phyloP scores from a whole-genome alignment of 2,113 vertebrate species.

The Girardinichthys multiradiatus region DNA sequence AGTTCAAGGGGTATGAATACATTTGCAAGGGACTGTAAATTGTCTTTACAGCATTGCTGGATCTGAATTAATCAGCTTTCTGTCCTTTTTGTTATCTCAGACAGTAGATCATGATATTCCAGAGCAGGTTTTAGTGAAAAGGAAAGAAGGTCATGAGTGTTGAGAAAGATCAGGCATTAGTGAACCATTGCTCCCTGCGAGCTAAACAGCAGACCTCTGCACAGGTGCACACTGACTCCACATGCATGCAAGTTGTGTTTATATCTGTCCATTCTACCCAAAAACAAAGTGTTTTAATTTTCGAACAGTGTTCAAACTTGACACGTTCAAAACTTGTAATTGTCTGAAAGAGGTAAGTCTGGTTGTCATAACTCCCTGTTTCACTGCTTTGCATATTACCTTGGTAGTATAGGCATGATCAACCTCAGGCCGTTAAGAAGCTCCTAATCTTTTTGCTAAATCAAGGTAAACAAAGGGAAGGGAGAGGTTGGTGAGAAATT shows the following conservation, averaged over 20 bases:
- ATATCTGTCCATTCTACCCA: constrained; percentile 25
- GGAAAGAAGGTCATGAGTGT: neutral
- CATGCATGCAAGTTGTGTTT: constrained; percentile 40
- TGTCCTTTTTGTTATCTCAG: neutral
- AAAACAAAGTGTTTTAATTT: constrained; percentile 1
- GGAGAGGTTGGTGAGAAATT: constrained; percentile 4
- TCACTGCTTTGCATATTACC: constrained; percentile 77
- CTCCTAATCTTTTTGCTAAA: constrained; percentile 55
- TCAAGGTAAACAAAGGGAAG: constrained; percentile 53
- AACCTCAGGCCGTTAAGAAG: constrained; percentile 54
- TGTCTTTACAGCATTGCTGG: neutral
- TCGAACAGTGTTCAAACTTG: constrained; percentile 18
- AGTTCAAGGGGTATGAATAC: neutral
- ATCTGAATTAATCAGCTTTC: neutral
- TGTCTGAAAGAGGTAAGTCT: constrained; percentile 34
- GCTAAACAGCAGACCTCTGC: constrained; percentile 8
- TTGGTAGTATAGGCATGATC: constrained; percentile 44
- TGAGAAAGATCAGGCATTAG: neutral
- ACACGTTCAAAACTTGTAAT: neutral
- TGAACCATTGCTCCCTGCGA: neutral
- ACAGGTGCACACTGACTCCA: constrained; percentile 21
- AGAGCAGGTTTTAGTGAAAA: neutral
- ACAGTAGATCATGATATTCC: neutral
- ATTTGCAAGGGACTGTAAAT: neutral
- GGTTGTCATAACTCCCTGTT: constrained; percentile 23